A percentile compares a stretch with the other conserved stretches of the same genome.
Evolutionary conservation across 1,140 invertebrate genomes (phyloP).

Genomic region (Philotrypesis tridentata): DNA sequence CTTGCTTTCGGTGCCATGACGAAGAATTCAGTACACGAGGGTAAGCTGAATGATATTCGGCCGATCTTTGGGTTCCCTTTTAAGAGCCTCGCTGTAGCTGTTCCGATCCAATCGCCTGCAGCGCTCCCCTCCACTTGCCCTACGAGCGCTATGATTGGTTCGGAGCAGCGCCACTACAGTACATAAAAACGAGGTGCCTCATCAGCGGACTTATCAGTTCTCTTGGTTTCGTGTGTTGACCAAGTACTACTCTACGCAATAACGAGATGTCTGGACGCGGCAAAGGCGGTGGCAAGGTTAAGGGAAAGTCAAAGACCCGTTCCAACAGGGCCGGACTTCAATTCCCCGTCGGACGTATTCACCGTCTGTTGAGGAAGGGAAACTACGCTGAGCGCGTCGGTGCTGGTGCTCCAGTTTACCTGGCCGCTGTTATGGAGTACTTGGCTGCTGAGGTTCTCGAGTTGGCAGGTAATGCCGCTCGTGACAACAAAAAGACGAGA

Average conservation of each 20-base stretch:
- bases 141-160: too few relatives aligned
- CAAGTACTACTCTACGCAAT: too few relatives aligned
- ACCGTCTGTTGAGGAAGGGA: constrained; percentile 81
- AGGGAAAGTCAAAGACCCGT: constrained; percentile 78
- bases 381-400: constrained; percentile 83
- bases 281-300: constrained; percentile 79
- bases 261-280: constrained; percentile 77
- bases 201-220: background rate
- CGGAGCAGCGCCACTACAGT: too few relatives aligned
- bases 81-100: too few relatives aligned
- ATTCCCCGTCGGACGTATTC: constrained; percentile 83
- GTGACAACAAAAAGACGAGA: constrained; percentile 78
- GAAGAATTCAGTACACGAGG: background rate
- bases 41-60: background rate
- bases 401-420: constrained; percentile 81
- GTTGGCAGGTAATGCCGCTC: constrained; percentile 86
- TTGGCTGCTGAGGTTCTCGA: constrained; percentile 84
- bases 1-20: constrained; percentile 72
- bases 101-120: too few relatives aligned
- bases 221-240: background rate
- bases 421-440: constrained; percentile 80
- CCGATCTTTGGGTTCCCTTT: background rate
- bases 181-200: too few relatives aligned
- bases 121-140: too few relatives aligned
- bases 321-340: constrained; percentile 80